phyloP scores from a whole-genome alignment of 2,888 invertebrate genomes.

The Scaeva pyrastri region DNA sequence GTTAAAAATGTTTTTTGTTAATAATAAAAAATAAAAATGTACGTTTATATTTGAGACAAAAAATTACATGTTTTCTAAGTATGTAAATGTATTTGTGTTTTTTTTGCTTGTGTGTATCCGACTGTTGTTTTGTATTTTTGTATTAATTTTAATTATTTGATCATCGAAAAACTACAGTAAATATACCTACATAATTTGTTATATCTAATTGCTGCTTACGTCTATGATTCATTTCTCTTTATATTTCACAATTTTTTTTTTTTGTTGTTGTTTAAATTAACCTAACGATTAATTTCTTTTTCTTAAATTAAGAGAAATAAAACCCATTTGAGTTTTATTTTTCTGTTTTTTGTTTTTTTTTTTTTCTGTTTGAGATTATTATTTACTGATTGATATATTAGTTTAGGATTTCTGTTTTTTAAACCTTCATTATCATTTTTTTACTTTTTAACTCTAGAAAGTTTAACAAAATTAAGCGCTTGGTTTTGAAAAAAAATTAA shows the following conservation, averaged over 20 bases:
- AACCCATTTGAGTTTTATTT: slow-evolving; percentile 49
- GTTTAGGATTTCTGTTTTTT: slow-evolving; percentile 64
- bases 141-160: slow-evolving; percentile 43
- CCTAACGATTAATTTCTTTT: slow-evolving; percentile 50
- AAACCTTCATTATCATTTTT: slow-evolving; percentile 46
- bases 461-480: slow-evolving; percentile 75
- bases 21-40: slow-evolving; percentile 9
- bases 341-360: slow-evolving; percentile 33
- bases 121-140: slow-evolving; percentile 20
- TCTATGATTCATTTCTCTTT: slow-evolving; percentile 52
- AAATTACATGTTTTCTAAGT: slow-evolving; percentile 37
- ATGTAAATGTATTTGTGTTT: slow-evolving; percentile 58
- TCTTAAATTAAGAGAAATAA: slow-evolving; percentile 57
- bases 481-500: slow-evolving; percentile 67
- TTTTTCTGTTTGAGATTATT: slow-evolving; percentile 68
- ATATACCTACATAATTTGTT: slow-evolving; percentile 47
- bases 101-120: slow-evolving; percentile 64
- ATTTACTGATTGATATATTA: slow-evolving; percentile 72
- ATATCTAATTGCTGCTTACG: slow-evolving; percentile 61
- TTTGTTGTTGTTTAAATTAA: slow-evolving; percentile 63
- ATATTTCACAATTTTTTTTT: slow-evolving; percentile 66
- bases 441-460: slow-evolving; percentile 58
- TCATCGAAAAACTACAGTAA: slow-evolving; percentile 68
- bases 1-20: slow-evolving; percentile 11
- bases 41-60: slow-evolving; percentile 32